These are phyloP conservation scores for Pedetes capensis DNA, from an alignment of 2,113 vertebrate genomes.

Conservation along the genomic window DNA sequence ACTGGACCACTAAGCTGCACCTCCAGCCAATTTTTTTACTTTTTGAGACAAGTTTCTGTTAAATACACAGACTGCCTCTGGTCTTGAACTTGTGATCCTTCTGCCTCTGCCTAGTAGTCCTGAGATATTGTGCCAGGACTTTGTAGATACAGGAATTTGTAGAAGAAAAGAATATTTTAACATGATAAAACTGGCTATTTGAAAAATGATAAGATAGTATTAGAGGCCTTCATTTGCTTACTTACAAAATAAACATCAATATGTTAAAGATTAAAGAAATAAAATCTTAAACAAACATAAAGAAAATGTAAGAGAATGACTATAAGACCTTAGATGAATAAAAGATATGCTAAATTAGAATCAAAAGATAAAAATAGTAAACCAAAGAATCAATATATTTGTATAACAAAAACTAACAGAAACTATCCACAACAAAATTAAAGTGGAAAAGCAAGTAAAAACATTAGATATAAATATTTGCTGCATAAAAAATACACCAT, in stretches of 20 bases:
- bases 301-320: not conserved
- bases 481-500: not conserved
- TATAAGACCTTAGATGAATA: not conserved
- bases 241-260: not conserved
- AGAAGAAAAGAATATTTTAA: not conserved
- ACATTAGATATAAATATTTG: not conserved
- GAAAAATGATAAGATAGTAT: not conserved
- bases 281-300: not conserved
- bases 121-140: too few species aligned
- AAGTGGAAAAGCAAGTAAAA: not conserved
- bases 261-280: not conserved
- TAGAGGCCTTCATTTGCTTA: not conserved
- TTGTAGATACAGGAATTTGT: too few species aligned
- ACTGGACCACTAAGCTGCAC: too few species aligned
- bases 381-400: not conserved
- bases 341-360: not conserved
- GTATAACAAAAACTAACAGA: not conserved
- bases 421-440: not conserved
- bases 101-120: too few species aligned
- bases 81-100: too few species aligned
- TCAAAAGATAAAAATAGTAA: not conserved
- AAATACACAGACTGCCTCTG: too few species aligned
- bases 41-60: too few species aligned
- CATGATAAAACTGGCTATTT: not conserved
- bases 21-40: too few species aligned